Base-by-base conservation (phyloP, 2,113 vertebrate genomes). In the Aspiorhynchus laticeps region DNA sequence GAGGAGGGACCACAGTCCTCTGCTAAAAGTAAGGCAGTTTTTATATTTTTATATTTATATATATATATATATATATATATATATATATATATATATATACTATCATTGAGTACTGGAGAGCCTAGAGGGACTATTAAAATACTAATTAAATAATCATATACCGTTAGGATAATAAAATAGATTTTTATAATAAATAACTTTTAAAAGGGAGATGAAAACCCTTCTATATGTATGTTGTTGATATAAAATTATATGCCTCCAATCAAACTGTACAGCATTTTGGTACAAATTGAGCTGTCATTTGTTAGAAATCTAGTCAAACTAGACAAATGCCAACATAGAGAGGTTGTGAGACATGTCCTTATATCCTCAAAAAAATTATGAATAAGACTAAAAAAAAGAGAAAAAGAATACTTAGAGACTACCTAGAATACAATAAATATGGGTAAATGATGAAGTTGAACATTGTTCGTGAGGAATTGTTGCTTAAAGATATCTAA, bases 1-100 rank as follows among this genome's bases (percentile, higher is more conserved):
- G 94, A 95, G 90, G 94, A 94, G 88, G 89, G 91, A 87, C 92
- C 92, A 90, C 86, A 90, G 88, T 91, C 94, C 92, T 93, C 93
- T 89, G 86, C 78, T 90, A 89, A 93, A 93, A 94, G 96, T 96
- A 93, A 94, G 90, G 67, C 7, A 7, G 51, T 48, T 1, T 59
- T 24, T 21, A 8, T 5, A 31, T n/a, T n/a, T n/a, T n/a, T n/a
- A n/a, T n/a, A n/a, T n/a, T n/a, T n/a, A n/a, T n/a, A n/a, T n/a
- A n/a, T n/a, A n/a, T n/a, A n/a, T n/a, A n/a, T n/a, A n/a, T n/a
- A n/a, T n/a, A n/a, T n/a, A n/a, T n/a, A n/a, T n/a, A n/a, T n/a
- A n/a, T n/a, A n/a, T n/a, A n/a, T n/a, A n/a, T n/a, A n/a, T n/a
- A n/a, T n/a, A n/a, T n/a, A n/a, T n/a, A n/a, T n/a, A n/a, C n/a